Base-by-base conservation (phyloP, 2,888 invertebrate genomes). In the Ferrisia virgata region DNA sequence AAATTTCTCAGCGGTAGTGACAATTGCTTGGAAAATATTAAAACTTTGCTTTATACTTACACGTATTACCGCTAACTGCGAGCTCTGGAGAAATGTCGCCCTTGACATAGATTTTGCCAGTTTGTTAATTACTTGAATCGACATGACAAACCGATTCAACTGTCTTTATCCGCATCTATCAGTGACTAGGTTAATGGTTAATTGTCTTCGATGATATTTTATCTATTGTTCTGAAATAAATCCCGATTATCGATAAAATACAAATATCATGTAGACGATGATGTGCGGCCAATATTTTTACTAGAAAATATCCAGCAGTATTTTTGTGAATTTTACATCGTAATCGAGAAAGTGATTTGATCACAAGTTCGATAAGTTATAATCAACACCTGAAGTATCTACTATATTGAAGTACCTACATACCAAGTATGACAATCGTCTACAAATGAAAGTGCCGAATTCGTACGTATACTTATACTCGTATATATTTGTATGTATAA, bases 11-110 rank as follows among this genome's bases (percentile, higher is more conserved):
- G 18, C 53, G 53, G 25, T 25, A 13, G 58, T 64, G 58, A 64
- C 58, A 64, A 64, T 64, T 28, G 58, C 58, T 64, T 64, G 58
- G 58, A 64, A 64, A 64, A 64, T 64, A 64, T 64, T 64, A 28
- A 64, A 64, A 64, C 25, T 64, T 64, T 11, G 58, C 13, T 64
- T 9, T 64, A 64, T 64, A 64, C 58, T 9, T 64, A 64, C 28
- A 64, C 58, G 58, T 25, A 28, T 64, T 13, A 64, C 58, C 58
- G 5, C 58, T 28, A 13, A 64, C 58, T 64, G 58, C 58, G 58
- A 64, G 18, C 53, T 53, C 58, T 64, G 58, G 58, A 64, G 58
- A 64, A 64, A 64, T 64, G 58, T 64, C 28, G 58, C 58, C 58
- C 58, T 64, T 64, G 58, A 64, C 58, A 64, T 64, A 28, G 58